Conservation (phyloP, 1,140 invertebrate genomes). For the Globodera ellingtonae region DNA sequence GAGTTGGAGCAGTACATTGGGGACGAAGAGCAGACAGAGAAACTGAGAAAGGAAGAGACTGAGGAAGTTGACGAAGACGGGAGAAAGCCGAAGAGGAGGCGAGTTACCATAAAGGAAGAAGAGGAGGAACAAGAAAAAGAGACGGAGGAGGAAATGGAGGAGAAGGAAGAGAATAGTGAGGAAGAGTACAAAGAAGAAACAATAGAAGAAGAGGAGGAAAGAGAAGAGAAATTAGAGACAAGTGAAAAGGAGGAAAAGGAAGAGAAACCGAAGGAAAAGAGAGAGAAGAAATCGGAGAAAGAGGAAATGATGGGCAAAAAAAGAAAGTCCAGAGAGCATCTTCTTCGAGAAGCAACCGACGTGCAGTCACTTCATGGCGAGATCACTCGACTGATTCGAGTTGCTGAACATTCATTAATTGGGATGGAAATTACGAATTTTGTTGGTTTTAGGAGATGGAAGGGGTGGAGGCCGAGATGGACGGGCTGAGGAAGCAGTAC, state of each 20-base stretch:
- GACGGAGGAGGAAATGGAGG: background rate
- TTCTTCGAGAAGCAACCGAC: constrained; percentile 19
- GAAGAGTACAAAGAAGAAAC: constrained; percentile 13
- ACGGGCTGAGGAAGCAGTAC: constrained; percentile 18
- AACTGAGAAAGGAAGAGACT: background rate
- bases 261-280: constrained; percentile 10
- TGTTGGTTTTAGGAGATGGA: constrained; percentile 22
- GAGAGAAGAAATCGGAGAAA: constrained; percentile 3
- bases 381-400: constrained; percentile 20
- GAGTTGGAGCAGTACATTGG: constrained; percentile 50
- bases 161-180: constrained; percentile 15
- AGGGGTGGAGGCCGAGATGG: constrained; percentile 25
- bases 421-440: constrained; percentile 4
- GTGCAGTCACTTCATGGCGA: constrained; percentile 25
- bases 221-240: constrained; percentile 18
- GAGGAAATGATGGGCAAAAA: background rate
- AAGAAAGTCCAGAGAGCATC: constrained; percentile 13
- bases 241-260: constrained; percentile 21
- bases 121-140: background rate
- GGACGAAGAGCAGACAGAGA: background rate
- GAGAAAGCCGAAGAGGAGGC: constrained; percentile 15
- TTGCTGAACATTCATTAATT: background rate
- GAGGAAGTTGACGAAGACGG: background rate
- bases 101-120: constrained; percentile 12
- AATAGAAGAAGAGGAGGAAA: constrained; percentile 2